These are phyloP conservation scores for Rambutsinella grinnellia DNA, from an alignment of 2,888 invertebrate genomes.

Conservation along the genomic window DNA sequence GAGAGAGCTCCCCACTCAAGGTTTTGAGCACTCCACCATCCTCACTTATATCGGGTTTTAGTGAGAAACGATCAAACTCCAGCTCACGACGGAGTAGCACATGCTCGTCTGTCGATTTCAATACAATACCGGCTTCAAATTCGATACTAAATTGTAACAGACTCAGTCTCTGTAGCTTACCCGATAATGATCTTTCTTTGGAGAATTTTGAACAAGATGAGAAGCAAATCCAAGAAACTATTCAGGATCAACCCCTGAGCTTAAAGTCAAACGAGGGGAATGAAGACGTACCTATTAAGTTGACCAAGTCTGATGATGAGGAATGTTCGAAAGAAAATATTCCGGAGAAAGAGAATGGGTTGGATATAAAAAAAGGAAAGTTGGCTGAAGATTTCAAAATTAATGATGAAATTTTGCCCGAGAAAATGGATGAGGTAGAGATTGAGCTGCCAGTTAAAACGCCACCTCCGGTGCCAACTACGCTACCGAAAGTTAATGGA, in stretches of 20 bases:
- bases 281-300: not conserved
- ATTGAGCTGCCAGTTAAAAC: not conserved
- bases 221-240: conserved; percentile 7
- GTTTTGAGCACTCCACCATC: not conserved
- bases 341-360: not conserved
- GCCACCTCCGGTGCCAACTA: too few relatives aligned
- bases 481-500: not conserved
- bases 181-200: conserved; percentile 26
- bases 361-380: not conserved
- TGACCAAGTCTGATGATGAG: not conserved
- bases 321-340: conserved; percentile 18
- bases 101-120: not conserved
- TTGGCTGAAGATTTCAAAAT: not conserved
- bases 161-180: conserved; percentile 39
- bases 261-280: not conserved
- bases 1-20: conserved; percentile 23
- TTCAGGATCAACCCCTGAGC: conserved; percentile 36
- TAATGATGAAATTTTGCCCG: not conserved
- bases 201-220: conserved; percentile 5
- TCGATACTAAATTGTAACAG: conserved; percentile 34
- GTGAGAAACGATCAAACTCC: not conserved
- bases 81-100: conserved; percentile 16
- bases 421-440: not conserved
- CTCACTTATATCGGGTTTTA: not conserved
- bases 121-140: conserved; percentile 8